Base-by-base conservation (phyloP, 2,113 vertebrate species). In the Xiphias gladius region DNA sequence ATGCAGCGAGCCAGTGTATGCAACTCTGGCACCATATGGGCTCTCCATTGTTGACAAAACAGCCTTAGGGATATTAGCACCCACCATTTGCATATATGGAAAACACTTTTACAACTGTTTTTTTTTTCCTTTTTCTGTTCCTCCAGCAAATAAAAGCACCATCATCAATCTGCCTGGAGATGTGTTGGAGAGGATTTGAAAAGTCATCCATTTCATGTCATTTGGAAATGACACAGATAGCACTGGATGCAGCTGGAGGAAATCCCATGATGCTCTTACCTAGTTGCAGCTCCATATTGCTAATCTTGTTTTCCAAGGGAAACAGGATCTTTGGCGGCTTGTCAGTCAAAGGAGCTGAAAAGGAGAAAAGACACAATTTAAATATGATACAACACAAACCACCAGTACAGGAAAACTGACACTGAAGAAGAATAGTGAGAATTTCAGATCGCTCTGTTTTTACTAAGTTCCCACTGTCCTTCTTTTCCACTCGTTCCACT, bases 311-410 rank as follows among this genome's bases (percentile, higher is more conserved):
- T 95, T 98, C 97, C 73, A 95, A 88, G 62, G 97, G 97, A 79
- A 97, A 96, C 90, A 98, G 95, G 94, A 98, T 96, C 93, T 97
- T 98, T 84, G 97, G 97, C 80, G 97, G 97, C 88, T 97, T 97
- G 95, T 98, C 97, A 87, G 97, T 98, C 91, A 98, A 90, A 87
- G 97, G 97, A 26, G 97, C 97, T 98, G 95, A 87, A 97, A 96
- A 88, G 89, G 30, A 91, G 76, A 89, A 75, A 75, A 75, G 46
- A 84, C 12, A 63, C 1, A 20, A 67, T 73, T 83, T 77, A 59
- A 54, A 83, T 58, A n/a, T 61, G 22, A 32, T 17, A 22, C 0
- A 48, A 61, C n/a, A 70, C 14, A 39, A 54, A 79, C 1, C 2
- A 62, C 46, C 35, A 73, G 72, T 8, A 55, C 1, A 61, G 19